phyloP scores from a whole-genome alignment of 2,888 invertebrate genomes.

The Eristalis pertinax region DNA sequence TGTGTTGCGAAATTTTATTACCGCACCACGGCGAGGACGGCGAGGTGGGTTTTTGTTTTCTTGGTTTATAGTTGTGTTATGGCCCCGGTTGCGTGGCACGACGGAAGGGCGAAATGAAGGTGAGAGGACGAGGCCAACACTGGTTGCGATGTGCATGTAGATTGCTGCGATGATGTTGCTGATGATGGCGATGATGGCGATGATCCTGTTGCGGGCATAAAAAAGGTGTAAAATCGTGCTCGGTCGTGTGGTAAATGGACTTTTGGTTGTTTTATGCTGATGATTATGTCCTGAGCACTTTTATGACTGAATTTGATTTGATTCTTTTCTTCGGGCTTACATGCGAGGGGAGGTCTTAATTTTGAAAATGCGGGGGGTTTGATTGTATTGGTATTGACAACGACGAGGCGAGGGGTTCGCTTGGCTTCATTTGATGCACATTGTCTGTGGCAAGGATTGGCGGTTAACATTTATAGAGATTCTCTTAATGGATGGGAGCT shows the following conservation, averaged over 20 bases:
- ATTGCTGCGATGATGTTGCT: conserved; percentile 20
- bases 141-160: conserved; percentile 38
- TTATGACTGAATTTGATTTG: conserved; percentile 60
- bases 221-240: conserved; percentile 70
- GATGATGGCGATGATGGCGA: conserved; percentile 41
- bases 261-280: conserved; percentile 69
- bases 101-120: background rate
- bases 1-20: conserved; percentile 47
- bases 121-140: background rate
- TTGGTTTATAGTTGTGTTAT: conserved; percentile 34
- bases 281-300: conserved; percentile 60
- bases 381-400: background rate
- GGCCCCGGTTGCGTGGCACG: background rate
- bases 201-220: conserved; percentile 64
- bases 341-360: background rate
- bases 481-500: no score
- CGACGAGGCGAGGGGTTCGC: background rate
- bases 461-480: no score
- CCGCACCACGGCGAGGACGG: conserved; percentile 24
- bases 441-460: no score
- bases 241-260: conserved; percentile 65
- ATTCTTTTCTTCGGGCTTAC: background rate
- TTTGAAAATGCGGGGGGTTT: background rate
- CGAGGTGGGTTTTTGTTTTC: conserved; percentile 36
- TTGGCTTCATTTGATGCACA: background rate